Evolutionary conservation across 2,888 invertebrate genomes (phyloP).

Genomic region (Augiades crinisus): DNA sequence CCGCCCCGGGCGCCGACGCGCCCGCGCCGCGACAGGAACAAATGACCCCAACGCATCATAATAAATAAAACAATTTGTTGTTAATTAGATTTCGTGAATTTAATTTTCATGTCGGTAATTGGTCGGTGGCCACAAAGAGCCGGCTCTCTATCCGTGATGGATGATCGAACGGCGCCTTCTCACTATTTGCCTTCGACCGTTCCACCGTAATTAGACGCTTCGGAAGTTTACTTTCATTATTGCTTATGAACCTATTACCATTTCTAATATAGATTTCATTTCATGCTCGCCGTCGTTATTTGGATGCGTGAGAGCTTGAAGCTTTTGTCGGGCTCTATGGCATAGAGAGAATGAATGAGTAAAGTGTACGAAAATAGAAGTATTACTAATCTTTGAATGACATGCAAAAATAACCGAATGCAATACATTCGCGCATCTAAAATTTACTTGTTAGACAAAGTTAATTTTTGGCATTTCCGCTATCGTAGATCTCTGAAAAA

Average conservation of each 20-base stretch:
- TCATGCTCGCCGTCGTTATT: conserved; percentile 43
- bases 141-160: conserved; percentile 75
- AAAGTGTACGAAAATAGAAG: neutral
- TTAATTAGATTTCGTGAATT: conserved; percentile 82
- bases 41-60: conserved; percentile 80
- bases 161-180: conserved; percentile 75
- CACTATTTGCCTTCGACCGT: conserved; percentile 72
- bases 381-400: neutral
- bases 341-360: neutral
- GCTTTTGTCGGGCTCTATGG: conserved; percentile 2
- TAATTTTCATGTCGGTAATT: conserved; percentile 81
- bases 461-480: too few species aligned
- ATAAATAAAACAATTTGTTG: conserved; percentile 82
- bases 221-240: conserved; percentile 77
- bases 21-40: conserved; percentile 69
- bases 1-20: conserved; percentile 67
- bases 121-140: conserved; percentile 79
- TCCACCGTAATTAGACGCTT: conserved; percentile 71
- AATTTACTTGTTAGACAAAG: too few species aligned
- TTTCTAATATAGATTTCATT: conserved; percentile 74
- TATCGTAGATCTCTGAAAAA: too few species aligned
- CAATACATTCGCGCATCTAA: neutral
- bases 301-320: conserved; percentile 30
- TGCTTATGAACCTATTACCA: conserved; percentile 71
- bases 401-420: neutral